Conservation (phyloP, 1,140 invertebrate genomes). For the Adelges cooleyi region DNA sequence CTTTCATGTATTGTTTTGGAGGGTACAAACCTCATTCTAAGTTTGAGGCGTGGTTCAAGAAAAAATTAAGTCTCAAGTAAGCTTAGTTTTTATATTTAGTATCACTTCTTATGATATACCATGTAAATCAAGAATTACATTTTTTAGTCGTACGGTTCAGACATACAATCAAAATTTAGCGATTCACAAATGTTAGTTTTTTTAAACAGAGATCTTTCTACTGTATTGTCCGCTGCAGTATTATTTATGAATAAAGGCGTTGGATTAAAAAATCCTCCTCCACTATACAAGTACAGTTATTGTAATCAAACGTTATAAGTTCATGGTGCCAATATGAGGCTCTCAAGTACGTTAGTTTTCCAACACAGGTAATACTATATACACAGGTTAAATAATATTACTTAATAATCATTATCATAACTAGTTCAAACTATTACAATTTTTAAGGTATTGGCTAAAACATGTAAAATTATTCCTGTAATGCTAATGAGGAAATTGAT, state of each 20-base stretch:
- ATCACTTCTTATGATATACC: too few relatives aligned
- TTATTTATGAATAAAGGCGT: slow-evolving; percentile 42
- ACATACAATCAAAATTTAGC: slow-evolving; percentile 57
- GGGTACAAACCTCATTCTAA: slow-evolving; percentile 14
- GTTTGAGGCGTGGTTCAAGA: slow-evolving; percentile 87
- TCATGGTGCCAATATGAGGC: slow-evolving; percentile 99
- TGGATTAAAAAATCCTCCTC: slow-evolving; percentile 63
- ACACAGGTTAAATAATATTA: too few relatives aligned
- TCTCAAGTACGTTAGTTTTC: slow-evolving; percentile 95
- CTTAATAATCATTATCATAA: too few relatives aligned
- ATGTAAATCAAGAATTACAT: too few relatives aligned
- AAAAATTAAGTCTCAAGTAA: slow-evolving; percentile 76
- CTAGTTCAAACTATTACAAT: slow-evolving; percentile 23
- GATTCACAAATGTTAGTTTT: slow-evolving; percentile 95
- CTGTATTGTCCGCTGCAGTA: slow-evolving; percentile 55
- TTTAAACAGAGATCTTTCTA: slow-evolving; percentile 79
- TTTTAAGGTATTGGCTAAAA: slow-evolving; percentile 77
- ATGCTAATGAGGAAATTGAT: slow-evolving; percentile 97
- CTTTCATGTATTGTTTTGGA: slow-evolving; percentile 12
- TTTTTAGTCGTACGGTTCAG: slow-evolving; percentile 40
- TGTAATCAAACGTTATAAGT: slow-evolving; percentile 95
- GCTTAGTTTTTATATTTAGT: too few relatives aligned
- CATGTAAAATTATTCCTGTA: slow-evolving; percentile 90
- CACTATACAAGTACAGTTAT: slow-evolving; percentile 92
- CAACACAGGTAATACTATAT: slow-evolving; percentile 74